Evolutionary conservation across 2,888 invertebrate species (phyloP), one percentile per base, ranked within the genome.

Genomic region (Gymnocheta viridis): DNA sequence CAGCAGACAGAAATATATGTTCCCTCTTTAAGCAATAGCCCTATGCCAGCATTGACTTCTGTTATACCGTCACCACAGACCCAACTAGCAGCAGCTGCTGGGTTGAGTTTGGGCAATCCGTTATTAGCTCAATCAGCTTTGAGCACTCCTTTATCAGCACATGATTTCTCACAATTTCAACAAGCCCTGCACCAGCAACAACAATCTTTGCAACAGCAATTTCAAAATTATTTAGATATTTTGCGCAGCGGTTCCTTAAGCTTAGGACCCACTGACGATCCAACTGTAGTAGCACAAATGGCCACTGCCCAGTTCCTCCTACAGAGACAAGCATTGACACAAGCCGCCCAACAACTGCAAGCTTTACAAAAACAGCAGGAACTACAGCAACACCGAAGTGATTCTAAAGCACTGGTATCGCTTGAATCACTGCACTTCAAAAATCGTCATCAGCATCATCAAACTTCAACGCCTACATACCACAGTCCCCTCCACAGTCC

Each of bases 261-360:
- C 0, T 14, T 91, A 38, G 27, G 88, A 0, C 87, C 87, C 4
- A 85, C 89, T 35, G 92, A 92, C 38, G 92, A 92, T 86, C 90
- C 92, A 0, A 87, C 88, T 1, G 86, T 91, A 44, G 87, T 89
- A 12, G 87, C 91, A 0, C 92, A 92, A 81, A 88, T 91, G 64
- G 91, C 95, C 0, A 88, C 91, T 86, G 94, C 95, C 35, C 96
- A 96, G 91, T 95, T 96, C 89, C 95, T 96, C 90, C 92, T 96
- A 80, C 96, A 96, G 90, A 96, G 95, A 92, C 97, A 97, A 90
- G 96, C 96, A 9, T 94, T 97, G 87, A 96, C 96, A 47, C 97
- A 97, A 91, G 96, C 96, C 47, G 96, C 96, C 38, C 96, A 96
- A 90, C 96, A 96, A 91, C 92, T 96, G 86, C 96, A 96, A 89